Evolutionary conservation across 2,888 invertebrate species (phyloP).

Genomic region (Cephonodes hylas): DNA sequence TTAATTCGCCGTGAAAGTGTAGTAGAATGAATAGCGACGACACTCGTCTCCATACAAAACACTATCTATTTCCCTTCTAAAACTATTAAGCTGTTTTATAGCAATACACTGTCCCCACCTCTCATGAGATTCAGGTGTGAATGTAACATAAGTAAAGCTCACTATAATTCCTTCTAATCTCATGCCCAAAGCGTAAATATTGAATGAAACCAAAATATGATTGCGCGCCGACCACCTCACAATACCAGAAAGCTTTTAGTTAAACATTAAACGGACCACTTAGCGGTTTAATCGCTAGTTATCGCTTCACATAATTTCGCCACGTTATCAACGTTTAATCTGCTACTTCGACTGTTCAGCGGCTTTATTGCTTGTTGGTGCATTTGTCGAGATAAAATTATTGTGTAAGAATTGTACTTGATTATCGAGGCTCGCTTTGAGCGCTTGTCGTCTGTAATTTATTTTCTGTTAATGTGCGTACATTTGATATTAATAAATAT

Average conservation of each 20-base stretch:
- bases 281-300: slow-evolving; percentile 2
- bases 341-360: slow-evolving; percentile 22
- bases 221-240: not conserved
- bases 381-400: slow-evolving; percentile 25
- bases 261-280: slow-evolving; percentile 2
- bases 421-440: not conserved
- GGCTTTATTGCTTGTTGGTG: slow-evolving; percentile 22
- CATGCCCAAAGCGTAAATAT: not conserved
- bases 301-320: slow-evolving; percentile 25
- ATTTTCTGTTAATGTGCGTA: not conserved
- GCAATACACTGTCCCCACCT: no score
- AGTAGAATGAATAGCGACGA: no score
- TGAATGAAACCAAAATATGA: not conserved
- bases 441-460: not conserved
- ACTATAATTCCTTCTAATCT: not conserved
- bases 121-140: no score
- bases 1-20: no score
- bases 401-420: slow-evolving; percentile 8
- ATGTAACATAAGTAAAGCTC: no score
- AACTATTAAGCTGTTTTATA: no score
- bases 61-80: no score
- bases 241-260: slow-evolving; percentile 5
- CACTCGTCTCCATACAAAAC: no score
- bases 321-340: slow-evolving; percentile 21
- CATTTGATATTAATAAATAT: not conserved